Conservation (phyloP, 2,113 vertebrate genomes). For the Corythornis madagascariensis region DNA sequence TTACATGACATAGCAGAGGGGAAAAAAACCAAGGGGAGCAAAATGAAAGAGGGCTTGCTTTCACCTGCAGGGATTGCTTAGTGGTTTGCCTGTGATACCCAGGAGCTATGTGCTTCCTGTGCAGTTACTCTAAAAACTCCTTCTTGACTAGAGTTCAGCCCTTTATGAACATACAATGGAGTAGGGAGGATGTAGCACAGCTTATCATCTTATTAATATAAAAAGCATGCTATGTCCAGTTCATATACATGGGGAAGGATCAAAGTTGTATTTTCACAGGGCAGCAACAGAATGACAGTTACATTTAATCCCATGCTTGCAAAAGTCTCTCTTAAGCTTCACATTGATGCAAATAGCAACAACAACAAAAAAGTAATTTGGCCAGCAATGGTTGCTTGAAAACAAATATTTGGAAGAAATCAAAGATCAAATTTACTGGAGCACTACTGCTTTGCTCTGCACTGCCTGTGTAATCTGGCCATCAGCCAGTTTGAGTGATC, state of each 20-base stretch:
- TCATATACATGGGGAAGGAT: not conserved
- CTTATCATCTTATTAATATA: not conserved
- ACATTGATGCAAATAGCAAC: not conserved
- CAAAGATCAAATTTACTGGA: not conserved
- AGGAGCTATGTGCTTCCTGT: not conserved
- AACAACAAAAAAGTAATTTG: not conserved
- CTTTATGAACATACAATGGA: not conserved
- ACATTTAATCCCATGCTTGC: not conserved
- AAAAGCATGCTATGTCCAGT: not conserved
- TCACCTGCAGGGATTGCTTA: not conserved
- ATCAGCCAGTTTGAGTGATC: not conserved
- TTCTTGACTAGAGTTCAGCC: not conserved
- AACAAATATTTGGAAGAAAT: not conserved
- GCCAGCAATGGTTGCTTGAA: not conserved
- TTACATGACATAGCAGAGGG: not conserved
- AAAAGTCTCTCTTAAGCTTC: not conserved
- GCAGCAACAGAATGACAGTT: not conserved
- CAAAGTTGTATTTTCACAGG: not conserved
- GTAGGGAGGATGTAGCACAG: not conserved
- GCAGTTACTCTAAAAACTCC: not conserved
- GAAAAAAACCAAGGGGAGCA: not conserved
- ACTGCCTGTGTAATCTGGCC: accelerated
- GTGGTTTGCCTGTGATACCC: not conserved
- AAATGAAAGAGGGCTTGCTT: not conserved
- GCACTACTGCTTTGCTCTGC: not conserved